Base-by-base conservation (phyloP, 2,113 vertebrate species). In the Paraplagusia blochii region DNA sequence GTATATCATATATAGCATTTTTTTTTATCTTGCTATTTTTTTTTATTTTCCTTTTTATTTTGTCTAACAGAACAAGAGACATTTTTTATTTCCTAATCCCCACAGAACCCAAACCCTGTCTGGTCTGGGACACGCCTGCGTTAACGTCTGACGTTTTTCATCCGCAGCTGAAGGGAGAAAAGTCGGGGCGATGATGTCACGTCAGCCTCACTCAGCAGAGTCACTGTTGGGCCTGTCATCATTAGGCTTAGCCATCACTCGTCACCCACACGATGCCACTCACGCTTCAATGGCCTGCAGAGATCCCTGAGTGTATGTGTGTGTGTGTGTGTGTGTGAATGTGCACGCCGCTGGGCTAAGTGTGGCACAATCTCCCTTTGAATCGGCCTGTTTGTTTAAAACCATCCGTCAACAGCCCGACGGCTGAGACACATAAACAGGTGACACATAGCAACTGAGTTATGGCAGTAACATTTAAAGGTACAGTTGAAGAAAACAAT, bases 181-280 rank as follows among this genome's bases (percentile, higher is more conserved):
- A 76, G 65, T 53, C 72, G 16, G 54, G 17, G 15, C 42, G 49
- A 60, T 53, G 77, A 80, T 80, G 80, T 82, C 68, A 64, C 66
- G 72, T 67, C 61, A 71, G 58, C 65, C 46, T 83, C 84, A 77
- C 76, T 89, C 88, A 86, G 64, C 87, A 62, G 54, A 66, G 16
- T 79, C 66, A 67, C 63, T 81, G 82, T 89, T 82, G 83, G 79
- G 70, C 84, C 76, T 86, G 85, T 89, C 86, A 87, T 88, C 83
- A 85, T 88, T 72, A 85, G 81, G 60, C 76, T 85, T 73, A 79
- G 69, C 53, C 56, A 17, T 89, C 88, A 82, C 58, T 90, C 83
- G 80, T 82, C 88, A 59, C 81, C 69, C 77, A 66, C 73, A 63
- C 58, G n/a, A 66, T 54, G 82, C 69, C 76, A 65, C 78, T 82